A percentile compares a stretch with the other conserved stretches of the same genome.
Conservation (phyloP, 2,113 vertebrate genomes). For the Pedionomus torquatus region DNA sequence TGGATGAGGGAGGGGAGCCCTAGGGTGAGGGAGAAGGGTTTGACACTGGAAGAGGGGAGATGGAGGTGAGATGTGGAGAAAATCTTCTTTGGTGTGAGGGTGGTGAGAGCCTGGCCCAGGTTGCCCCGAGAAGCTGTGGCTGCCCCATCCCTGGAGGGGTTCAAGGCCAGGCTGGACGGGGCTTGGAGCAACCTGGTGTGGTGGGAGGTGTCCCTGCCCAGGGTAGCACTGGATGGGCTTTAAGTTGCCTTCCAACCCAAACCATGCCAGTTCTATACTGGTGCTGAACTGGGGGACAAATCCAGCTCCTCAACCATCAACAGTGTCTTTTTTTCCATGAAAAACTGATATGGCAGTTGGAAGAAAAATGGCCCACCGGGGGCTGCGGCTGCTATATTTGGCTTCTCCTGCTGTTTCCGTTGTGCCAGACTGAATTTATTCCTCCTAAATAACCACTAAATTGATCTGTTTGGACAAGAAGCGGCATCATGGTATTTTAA, state of each 20-base stretch:
- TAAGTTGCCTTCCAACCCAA: not conserved
- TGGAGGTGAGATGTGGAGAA: not conserved
- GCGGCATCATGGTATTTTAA: not conserved
- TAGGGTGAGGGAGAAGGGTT: not conserved
- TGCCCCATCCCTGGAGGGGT: not conserved
- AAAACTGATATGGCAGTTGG: not conserved
- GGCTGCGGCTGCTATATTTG: conserved; percentile 25
- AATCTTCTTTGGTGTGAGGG: not conserved
- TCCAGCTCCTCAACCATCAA: fast-evolving
- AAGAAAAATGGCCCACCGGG: not conserved
- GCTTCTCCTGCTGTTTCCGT: conserved; percentile 2
- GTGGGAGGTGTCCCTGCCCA: not conserved
- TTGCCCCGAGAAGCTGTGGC: not conserved
- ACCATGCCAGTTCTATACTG: too few relatives aligned
- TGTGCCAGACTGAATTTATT: not conserved
- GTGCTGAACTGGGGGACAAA: fast-evolving
- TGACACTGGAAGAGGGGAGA: not conserved
- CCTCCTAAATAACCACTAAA: not conserved
- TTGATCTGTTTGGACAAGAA: not conserved
- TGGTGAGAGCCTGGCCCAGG: not conserved
- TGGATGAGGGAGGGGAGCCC: not conserved
- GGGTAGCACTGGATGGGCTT: not conserved
- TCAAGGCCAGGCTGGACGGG: not conserved
- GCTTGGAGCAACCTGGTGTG: not conserved
- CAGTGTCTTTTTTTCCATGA: not conserved